Base-by-base conservation (phyloP, 2,113 vertebrate genomes). In the Chloropsis hardwickii region DNA sequence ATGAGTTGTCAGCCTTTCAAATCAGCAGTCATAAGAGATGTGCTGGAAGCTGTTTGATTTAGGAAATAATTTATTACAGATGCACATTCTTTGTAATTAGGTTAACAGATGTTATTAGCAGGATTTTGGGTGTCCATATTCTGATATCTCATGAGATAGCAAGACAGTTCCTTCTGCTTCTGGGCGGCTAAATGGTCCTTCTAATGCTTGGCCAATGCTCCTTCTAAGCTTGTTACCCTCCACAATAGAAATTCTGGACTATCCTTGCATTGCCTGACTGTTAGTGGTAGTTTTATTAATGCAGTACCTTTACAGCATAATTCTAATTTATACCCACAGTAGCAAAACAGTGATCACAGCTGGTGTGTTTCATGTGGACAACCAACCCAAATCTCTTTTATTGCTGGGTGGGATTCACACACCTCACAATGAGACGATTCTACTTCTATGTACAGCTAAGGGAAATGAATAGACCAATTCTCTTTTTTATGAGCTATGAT, bases 31-130 rank as follows among this genome's bases (percentile, higher is more conserved):
- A 31, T 73, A 61, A 81, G 72, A 78, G 56, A 64, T 73, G n/a
- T 72, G 23, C 39, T 81, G 58, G 77, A 95, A 89, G 51, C 45
- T 44, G 39, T 76, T 25, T 94, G 70, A 81, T 81, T 95, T 96
- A 88, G 74, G 86, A 96, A 95, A 71, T 72, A 6, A 89, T 87
- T 97, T 92, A 76, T 94, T 93, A 64, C 16, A 88, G 47, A 57
- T 91, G 22, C 13, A 79, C 40, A 25, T 66, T 94, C 39, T 94
- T 94, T 64, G 24, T 71, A 93, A 92, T 95, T 92, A 91, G 15
- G 64, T 92, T 88, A 91, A 78, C 42, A 96, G 67, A 51, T 94
- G 39, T 65, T 94, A 78, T 94, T 94, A 92, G 64, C 39, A 94
- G 90, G 54, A 45, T 96, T 95, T 80, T 44, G 44, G 40, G 31